Evolutionary conservation across 30 jellyfish, hydroid and myxozoan genomes (phyloP).

Genomic region (Turritopsis dohrnii): DNA sequence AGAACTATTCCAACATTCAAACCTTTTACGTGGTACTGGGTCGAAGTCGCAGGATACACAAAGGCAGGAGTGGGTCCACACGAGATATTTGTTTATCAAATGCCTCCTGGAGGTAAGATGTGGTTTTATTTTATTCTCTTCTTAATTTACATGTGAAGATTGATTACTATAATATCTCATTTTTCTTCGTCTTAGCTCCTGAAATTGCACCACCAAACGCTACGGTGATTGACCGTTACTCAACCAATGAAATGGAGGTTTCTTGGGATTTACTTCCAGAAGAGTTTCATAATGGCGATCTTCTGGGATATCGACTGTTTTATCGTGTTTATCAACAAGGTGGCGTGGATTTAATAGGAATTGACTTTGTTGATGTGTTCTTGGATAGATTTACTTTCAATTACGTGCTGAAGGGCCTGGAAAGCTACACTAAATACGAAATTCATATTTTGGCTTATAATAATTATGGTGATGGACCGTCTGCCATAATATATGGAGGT

Average conservation of each 20-base stretch:
- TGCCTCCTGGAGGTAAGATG: conserved; percentile 26
- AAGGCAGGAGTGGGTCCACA: conserved; percentile 24
- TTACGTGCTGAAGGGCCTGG: conserved; percentile 15
- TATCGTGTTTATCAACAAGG: not conserved
- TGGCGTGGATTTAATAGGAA: conserved; percentile 12
- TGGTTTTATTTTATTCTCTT: not conserved
- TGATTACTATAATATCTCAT: no score
- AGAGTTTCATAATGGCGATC: conserved; percentile 10
- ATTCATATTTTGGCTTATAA: not conserved
- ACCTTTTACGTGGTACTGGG: conserved; percentile 27
- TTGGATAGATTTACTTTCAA: not conserved
- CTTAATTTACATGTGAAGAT: no score
- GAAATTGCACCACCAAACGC: conserved; percentile 24
- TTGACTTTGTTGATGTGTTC: not conserved
- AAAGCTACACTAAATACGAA: conserved; percentile 16
- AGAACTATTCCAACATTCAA: conserved; percentile 4
- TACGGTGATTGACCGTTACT: not conserved
- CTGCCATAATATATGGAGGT: not conserved
- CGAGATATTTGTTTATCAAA: conserved; percentile 9
- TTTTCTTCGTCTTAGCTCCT: no score
- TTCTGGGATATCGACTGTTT: conserved; percentile 18
- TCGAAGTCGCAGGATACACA: conserved; percentile 22
- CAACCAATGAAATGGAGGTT: not conserved
- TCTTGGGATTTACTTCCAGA: conserved; percentile 16
- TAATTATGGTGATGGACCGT: conserved; percentile 24